Evolutionary conservation across 2,113 vertebrate species (phyloP).

Genomic region (Toxostoma redivivum): DNA sequence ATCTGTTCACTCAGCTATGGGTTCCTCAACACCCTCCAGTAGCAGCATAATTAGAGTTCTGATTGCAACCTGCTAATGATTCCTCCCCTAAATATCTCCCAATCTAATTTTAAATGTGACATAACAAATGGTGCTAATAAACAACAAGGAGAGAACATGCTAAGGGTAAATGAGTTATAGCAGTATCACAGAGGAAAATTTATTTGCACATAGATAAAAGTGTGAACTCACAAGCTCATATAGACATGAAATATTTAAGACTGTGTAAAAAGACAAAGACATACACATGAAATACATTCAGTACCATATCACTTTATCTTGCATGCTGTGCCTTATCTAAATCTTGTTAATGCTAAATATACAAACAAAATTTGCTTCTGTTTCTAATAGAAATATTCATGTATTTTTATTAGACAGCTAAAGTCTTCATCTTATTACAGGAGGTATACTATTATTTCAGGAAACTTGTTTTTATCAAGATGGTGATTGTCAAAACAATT

Average conservation of each 20-base stretch:
- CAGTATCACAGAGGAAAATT: neutral
- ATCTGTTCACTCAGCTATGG: constrained; percentile 35
- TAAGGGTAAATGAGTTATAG: neutral
- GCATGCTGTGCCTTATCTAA: neutral
- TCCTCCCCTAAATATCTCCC: constrained; percentile 39
- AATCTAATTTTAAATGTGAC: constrained; percentile 31
- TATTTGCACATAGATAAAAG: neutral
- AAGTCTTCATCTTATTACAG: neutral
- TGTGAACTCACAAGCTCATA: neutral
- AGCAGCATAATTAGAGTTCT: constrained; percentile 45
- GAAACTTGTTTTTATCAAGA: neutral
- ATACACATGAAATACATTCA: neutral
- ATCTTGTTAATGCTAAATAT: neutral
- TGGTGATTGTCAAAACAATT: neutral
- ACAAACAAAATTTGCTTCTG: neutral
- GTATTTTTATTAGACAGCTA: neutral
- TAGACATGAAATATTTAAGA: neutral
- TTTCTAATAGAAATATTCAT: neutral
- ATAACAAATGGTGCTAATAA: constrained; percentile 47
- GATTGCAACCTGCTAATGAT: constrained; percentile 49
- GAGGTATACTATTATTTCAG: neutral
- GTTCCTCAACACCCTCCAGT: constrained; percentile 27
- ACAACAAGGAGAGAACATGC: neutral
- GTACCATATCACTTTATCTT: neutral
- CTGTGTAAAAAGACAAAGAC: neutral